Conservation (phyloP, 1,140 invertebrate species). For the Heliconius hewitsoni region DNA sequence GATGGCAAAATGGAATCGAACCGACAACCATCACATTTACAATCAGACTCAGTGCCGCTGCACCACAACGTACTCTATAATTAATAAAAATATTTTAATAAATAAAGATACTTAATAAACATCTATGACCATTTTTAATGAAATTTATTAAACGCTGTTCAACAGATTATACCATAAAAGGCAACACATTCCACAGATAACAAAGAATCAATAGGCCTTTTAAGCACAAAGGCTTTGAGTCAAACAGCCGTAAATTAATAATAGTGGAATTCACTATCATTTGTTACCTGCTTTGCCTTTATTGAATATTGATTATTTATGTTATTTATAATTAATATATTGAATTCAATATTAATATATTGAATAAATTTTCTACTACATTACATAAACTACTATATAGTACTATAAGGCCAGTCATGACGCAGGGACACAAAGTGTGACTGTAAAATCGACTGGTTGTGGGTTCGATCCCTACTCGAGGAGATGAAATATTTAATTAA, state of each 20-base stretch:
- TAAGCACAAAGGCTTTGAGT: not conserved
- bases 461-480: too few relatives aligned
- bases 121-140: constrained; percentile 1
- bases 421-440: too few relatives aligned
- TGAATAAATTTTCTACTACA: too few relatives aligned
- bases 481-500: too few relatives aligned
- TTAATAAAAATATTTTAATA: not conserved
- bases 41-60: too few relatives aligned
- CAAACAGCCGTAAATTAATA: constrained; percentile 14
- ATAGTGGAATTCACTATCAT: not conserved
- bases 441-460: too few relatives aligned
- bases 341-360: too few relatives aligned
- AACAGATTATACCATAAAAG: constrained; percentile 11
- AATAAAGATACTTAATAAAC: not conserved
- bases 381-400: too few relatives aligned
- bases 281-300: constrained; percentile 8
- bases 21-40: not conserved
- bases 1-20: not conserved
- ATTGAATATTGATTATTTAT: not conserved
- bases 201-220: constrained; percentile 7
- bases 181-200: not conserved
- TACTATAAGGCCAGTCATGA: too few relatives aligned
- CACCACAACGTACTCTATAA: not conserved
- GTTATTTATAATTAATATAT: not conserved
- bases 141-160: not conserved